These are phyloP conservation scores for Apoda limacodes DNA, from an alignment of 2,888 invertebrate species.

Conservation along the genomic window DNA sequence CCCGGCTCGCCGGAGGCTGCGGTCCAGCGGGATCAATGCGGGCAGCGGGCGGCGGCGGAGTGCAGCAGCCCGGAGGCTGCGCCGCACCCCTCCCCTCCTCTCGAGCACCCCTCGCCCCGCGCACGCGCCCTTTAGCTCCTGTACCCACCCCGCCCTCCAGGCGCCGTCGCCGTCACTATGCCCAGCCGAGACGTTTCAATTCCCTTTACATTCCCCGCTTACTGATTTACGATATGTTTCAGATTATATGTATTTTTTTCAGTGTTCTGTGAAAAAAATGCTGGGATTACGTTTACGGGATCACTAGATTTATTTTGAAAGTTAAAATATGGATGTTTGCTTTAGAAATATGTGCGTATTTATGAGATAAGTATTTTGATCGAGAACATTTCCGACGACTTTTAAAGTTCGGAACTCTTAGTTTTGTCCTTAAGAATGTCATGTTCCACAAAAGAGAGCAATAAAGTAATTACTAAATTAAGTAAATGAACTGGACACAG, in stretches of 20 bases:
- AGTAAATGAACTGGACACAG: too few species aligned
- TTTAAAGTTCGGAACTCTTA: too few species aligned
- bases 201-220: constrained; percentile 45
- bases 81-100: constrained; percentile 28
- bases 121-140: constrained; percentile 22
- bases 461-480: too few species aligned
- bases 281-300: too few species aligned
- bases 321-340: too few species aligned
- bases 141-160: constrained; percentile 23
- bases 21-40: constrained; percentile 64
- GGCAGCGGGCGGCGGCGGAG: constrained; percentile 67
- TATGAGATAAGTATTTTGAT: too few species aligned
- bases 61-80: constrained; percentile 58
- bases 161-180: constrained; percentile 24
- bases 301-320: too few species aligned
- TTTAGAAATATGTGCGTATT: too few species aligned
- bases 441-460: too few species aligned
- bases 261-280: too few species aligned
- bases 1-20: constrained; percentile 37
- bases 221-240: constrained; percentile 49
- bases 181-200: constrained; percentile 44
- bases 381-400: too few species aligned
- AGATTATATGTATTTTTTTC: constrained; percentile 28
- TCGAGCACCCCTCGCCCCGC: constrained; percentile 25
- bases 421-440: too few species aligned